A percentile compares a stretch with the other conserved stretches of the same genome.
phyloP scores from a whole-genome alignment of 2,113 vertebrate species.

The Argyrosomus japonicus region DNA sequence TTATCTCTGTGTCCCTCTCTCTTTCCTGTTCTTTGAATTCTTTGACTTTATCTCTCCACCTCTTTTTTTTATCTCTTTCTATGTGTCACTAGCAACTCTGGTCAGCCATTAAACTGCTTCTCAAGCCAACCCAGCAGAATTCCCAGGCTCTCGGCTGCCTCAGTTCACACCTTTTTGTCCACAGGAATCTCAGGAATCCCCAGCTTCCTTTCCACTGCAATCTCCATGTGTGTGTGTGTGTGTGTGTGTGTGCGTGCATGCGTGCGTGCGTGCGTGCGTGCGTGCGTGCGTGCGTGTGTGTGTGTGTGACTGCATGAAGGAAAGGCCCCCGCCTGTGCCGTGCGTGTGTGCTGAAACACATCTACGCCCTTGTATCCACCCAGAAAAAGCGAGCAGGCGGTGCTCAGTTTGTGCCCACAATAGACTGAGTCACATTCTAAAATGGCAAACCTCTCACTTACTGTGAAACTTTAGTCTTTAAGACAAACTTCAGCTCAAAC shows the following conservation, averaged over 20 bases:
- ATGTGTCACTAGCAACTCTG: slow-evolving; percentile 52
- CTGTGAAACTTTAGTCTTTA: slow-evolving; percentile 31
- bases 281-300: slow-evolving; percentile 40
- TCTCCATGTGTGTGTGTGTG: slow-evolving; percentile 72
- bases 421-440: slow-evolving; percentile 76
- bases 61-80: slow-evolving; percentile 20
- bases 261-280: slow-evolving; percentile 45
- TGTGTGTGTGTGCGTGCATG: slow-evolving; percentile 63
- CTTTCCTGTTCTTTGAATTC: slow-evolving; percentile 42
- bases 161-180: slow-evolving; percentile 84
- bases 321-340: slow-evolving; percentile 66
- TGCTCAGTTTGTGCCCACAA: slow-evolving; percentile 63
- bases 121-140: slow-evolving; percentile 57
- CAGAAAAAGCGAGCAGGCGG: slow-evolving; percentile 64
- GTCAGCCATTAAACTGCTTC: slow-evolving; percentile 67
- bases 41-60: slow-evolving; percentile 30
- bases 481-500: background rate
- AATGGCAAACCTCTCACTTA: slow-evolving; percentile 59
- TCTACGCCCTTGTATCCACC: slow-evolving; percentile 78
- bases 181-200: slow-evolving; percentile 84
- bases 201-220: slow-evolving; percentile 75
- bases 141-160: slow-evolving; percentile 75
- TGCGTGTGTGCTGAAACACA: slow-evolving; percentile 73
- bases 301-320: slow-evolving; percentile 45
- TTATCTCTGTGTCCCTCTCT: background rate